phyloP scores from a whole-genome alignment of 2,888 invertebrate species.

The Eucriotettix oculatus region DNA sequence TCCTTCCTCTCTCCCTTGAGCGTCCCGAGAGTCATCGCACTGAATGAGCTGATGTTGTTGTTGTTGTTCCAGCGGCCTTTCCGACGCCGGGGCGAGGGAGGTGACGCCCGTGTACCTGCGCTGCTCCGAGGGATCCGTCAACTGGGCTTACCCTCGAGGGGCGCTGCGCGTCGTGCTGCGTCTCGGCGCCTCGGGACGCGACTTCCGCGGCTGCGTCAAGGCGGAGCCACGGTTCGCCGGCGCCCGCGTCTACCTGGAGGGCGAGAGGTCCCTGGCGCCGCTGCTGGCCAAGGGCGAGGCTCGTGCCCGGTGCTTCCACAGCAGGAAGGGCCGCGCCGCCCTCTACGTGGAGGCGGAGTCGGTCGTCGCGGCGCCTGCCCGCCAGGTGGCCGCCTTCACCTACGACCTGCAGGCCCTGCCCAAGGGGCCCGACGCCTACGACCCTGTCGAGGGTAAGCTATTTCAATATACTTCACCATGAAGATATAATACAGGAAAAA shows the following conservation, averaged over 20 bases:
- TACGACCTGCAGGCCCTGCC: not conserved
- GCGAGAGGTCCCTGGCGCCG: constrained; percentile 15
- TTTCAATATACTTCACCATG: too few relatives aligned
- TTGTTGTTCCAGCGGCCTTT: not conserved
- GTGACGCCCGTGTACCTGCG: not conserved
- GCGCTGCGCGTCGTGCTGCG: constrained; percentile 50
- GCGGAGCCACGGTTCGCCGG: constrained; percentile 24
- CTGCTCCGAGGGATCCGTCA: constrained; percentile 24
- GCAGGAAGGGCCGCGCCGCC: not conserved
- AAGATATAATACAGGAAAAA: too few relatives aligned
- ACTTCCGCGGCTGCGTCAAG: constrained; percentile 55
- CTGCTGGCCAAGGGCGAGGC: not conserved
- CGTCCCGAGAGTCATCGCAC: too few relatives aligned
- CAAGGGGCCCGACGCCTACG: not conserved
- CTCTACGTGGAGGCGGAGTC: not conserved
- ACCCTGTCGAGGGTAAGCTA: not conserved
- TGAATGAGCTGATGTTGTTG: too few relatives aligned
- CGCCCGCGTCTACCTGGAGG: constrained; percentile 45
- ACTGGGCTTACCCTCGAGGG: constrained; percentile 62
- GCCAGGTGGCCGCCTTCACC: not conserved
- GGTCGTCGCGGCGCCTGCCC: not conserved
- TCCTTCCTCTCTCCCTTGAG: too few relatives aligned
- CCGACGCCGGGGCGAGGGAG: not conserved
- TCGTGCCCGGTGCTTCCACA: not conserved
- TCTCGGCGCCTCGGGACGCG: constrained; percentile 36